These are phyloP conservation scores for Lithobates pipiens DNA, from an alignment of 2,797 vertebrate species.

Conservation along the genomic window DNA sequence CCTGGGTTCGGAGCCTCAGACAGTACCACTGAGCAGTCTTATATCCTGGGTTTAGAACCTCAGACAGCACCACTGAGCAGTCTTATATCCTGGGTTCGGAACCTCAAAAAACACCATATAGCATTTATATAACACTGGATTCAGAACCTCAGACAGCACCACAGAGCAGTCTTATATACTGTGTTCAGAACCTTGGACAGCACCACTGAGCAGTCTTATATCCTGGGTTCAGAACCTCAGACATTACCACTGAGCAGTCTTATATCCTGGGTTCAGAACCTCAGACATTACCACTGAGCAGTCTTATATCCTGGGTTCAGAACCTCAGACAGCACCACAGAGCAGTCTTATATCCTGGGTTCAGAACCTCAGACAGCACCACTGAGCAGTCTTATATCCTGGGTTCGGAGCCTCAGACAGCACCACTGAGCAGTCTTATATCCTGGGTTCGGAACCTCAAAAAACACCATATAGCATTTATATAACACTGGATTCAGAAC, in stretches of 20 bases:
- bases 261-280: too few species aligned
- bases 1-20: too few species aligned
- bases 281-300: too few species aligned
- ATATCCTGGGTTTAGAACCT: neutral
- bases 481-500: neutral
- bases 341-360: too few species aligned
- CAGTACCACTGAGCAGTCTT: too few species aligned
- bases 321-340: too few species aligned
- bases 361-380: too few species aligned
- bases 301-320: too few species aligned
- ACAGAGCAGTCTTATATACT: neutral
- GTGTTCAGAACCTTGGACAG: neutral
- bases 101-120: neutral
- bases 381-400: neutral
- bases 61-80: neutral
- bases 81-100: neutral
- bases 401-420: neutral
- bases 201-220: too few species aligned
- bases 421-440: neutral
- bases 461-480: neutral
- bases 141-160: neutral
- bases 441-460: neutral
- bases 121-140: neutral
- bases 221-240: neutral
- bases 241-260: neutral